Percentiles rank a stretch among this genome's conserved stretches.
These are phyloP conservation scores for Tragopan temminckii DNA, from an alignment of 2,797 vertebrate genomes.

Conservation along the genomic window DNA sequence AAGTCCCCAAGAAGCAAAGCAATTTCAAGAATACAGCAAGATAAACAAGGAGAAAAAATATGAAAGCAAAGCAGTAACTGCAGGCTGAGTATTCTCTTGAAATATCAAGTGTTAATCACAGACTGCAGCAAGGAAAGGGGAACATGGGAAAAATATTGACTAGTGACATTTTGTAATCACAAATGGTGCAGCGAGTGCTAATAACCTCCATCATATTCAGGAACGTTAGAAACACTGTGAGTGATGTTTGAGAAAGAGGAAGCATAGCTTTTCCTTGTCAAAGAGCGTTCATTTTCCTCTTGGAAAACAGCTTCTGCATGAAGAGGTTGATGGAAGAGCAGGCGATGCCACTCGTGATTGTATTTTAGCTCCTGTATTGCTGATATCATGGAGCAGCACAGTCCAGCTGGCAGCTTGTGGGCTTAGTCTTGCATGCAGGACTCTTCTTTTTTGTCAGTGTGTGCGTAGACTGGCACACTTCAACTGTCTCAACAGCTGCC, in stretches of 20 bases:
- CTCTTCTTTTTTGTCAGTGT: background rate
- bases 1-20: slow-evolving; percentile 58
- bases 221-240: slow-evolving; percentile 27
- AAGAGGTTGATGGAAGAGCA: background rate
- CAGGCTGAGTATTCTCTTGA: slow-evolving; percentile 43
- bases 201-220: slow-evolving; percentile 15
- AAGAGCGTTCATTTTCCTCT: background rate
- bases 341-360: background rate
- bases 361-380: background rate
- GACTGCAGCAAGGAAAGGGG: background rate
- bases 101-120: slow-evolving; percentile 60
- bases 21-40: slow-evolving; percentile 51
- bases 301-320: background rate
- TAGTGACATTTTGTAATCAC: slow-evolving; percentile 46
- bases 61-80: slow-evolving; percentile 33
- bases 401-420: background rate
- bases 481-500: background rate
- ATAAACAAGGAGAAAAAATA: slow-evolving; percentile 54
- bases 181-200: background rate
- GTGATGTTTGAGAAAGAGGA: slow-evolving; percentile 16
- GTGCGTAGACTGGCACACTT: background rate
- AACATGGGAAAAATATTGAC: slow-evolving; percentile 30
- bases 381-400: background rate
- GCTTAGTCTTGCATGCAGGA: background rate
- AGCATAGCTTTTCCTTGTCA: background rate